Evolutionary conservation across 2,113 vertebrate genomes (phyloP).

Genomic region (Scolopax mira): DNA sequence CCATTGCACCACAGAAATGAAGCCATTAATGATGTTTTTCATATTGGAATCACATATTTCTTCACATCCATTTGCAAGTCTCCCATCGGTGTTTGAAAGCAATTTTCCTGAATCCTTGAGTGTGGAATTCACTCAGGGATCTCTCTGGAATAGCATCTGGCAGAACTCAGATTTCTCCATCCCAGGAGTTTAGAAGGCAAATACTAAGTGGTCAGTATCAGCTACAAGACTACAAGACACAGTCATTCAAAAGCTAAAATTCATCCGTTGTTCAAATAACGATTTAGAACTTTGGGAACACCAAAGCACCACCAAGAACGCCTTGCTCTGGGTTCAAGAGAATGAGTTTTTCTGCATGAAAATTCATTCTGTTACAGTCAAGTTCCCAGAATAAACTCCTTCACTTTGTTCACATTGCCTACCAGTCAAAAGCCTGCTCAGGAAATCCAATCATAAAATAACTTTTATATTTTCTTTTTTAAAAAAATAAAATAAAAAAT

Average conservation of each 20-base stretch:
- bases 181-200: neutral
- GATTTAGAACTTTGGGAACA: neutral
- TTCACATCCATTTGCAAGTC: neutral
- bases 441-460: neutral
- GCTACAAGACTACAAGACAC: neutral
- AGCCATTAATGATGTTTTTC: neutral
- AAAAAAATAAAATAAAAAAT: neutral
- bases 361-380: neutral
- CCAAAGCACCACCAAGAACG: neutral
- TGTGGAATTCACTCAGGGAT: neutral
- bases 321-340: neutral
- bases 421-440: neutral
- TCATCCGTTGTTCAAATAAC: neutral
- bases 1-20: neutral
- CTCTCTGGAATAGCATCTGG: neutral
- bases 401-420: neutral
- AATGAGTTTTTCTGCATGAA: neutral
- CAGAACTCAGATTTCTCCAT: neutral
- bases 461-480: neutral
- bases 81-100: neutral
- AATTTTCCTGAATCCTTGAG: neutral
- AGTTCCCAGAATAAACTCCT: neutral
- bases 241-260: neutral
- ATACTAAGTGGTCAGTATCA: neutral
- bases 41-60: neutral